Evolutionary conservation across 1,140 invertebrate genomes (phyloP), one percentile per base, ranked within the genome.

Genomic region (Holotrichia oblita): DNA sequence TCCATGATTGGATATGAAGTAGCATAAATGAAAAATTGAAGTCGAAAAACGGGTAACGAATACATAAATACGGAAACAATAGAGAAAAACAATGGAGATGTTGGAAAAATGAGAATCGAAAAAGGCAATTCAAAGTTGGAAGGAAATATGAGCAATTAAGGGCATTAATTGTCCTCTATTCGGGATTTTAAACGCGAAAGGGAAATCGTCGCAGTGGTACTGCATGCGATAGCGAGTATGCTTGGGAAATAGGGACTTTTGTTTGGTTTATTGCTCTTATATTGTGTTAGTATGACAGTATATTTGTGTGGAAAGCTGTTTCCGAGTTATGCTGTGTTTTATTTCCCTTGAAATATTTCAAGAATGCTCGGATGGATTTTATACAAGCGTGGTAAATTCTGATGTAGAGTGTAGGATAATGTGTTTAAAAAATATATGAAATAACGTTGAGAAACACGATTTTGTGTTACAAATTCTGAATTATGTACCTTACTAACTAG

Each of bases 121-220:
- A 55, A 55, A 55, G 17, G 14, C 12, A 14, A 55, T n/a, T 55
- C 14, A 14, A 55, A 55, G 17, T 17, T 55, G 48, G 48, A 55
- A 55, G 48, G 48, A 55, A 55, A 55, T 55, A 55, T 55, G 48
- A 55, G 48, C 48, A 55, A 55, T 55, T 55, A 55, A 55, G 48
- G 48, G 48, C 48, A 55, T 55, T 55, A 55, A 55, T 55, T 55
- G 48, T 55, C 48, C 48, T 17, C 48, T 17, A 55, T 17, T 55
- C 48, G 48, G 48, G 14, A 6, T 55, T 55, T 55, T 17, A 17
- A 55, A 55, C n/a, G 17, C n/a, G 48, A 55, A 55, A 55, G 48
- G n/a, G 48, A 55, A 55, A 55, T n/a, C 48, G 48, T 55, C 48
- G 48, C 48, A 55, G 48, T 17, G 48, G 48, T 17, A 17, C 48